Percentiles rank a stretch among this genome's conserved stretches.
These are phyloP conservation scores for Melanerpes formicivorus DNA, from an alignment of 2,113 vertebrate species.

Conservation along the genomic window DNA sequence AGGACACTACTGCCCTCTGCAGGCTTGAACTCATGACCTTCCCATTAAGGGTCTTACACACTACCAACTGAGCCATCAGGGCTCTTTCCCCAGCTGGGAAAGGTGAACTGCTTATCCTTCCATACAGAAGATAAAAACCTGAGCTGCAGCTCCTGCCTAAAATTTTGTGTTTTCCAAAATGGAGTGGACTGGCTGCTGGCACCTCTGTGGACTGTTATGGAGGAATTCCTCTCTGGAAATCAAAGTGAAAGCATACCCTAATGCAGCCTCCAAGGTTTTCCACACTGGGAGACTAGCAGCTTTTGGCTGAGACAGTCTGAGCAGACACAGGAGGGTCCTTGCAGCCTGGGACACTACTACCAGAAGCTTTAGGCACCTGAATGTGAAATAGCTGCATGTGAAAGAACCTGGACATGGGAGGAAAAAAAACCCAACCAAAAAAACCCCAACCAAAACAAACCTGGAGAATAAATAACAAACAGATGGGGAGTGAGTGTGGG, in stretches of 20 bases:
- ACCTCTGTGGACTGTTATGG: background rate
- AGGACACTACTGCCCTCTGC: too few species aligned
- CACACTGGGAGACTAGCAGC: accelerated
- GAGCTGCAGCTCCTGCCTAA: background rate
- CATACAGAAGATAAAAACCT: background rate
- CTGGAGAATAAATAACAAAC: background rate
- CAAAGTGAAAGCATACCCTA: background rate
- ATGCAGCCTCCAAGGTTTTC: background rate
- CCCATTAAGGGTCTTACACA: too few species aligned
- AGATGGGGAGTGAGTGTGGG: background rate
- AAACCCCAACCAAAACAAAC: too few species aligned
- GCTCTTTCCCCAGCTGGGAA: background rate
- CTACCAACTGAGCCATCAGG: too few species aligned
- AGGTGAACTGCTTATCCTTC: background rate
- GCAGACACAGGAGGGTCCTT: background rate
- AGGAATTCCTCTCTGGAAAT: background rate
- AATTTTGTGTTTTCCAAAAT: background rate
- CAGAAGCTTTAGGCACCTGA: background rate
- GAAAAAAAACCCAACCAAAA: background rate
- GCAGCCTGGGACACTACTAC: background rate
- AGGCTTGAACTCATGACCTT: too few species aligned
- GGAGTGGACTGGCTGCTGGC: background rate
- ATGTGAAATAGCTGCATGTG: background rate
- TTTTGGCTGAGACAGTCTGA: background rate
- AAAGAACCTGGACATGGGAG: background rate